phyloP scores from a whole-genome alignment of 2,888 invertebrate species.

The Linnaemya vulpina region DNA sequence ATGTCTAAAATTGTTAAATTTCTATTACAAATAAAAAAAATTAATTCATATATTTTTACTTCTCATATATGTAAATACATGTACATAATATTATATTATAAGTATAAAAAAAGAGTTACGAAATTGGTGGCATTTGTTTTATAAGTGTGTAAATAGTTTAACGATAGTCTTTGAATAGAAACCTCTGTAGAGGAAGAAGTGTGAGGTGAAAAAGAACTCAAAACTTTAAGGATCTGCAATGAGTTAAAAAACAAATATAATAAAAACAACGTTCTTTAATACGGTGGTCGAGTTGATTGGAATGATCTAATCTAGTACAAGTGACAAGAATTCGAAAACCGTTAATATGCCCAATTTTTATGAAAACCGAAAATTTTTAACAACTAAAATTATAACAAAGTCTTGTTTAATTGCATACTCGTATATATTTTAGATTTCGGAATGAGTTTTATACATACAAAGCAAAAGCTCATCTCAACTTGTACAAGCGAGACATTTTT shows the following conservation, averaged over 20 bases:
- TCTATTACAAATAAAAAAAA: slow-evolving; percentile 49
- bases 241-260: neutral
- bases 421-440: neutral
- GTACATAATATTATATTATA: slow-evolving; percentile 11
- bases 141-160: slow-evolving; percentile 63
- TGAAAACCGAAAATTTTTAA: neutral
- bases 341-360: too few relatives aligned
- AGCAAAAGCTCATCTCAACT: neutral
- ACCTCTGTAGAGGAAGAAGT: slow-evolving; percentile 50
- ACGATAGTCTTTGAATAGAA: slow-evolving; percentile 61
- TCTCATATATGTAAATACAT: slow-evolving; percentile 47
- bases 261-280: too few relatives aligned
- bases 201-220: neutral
- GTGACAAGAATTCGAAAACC: too few relatives aligned
- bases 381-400: neutral
- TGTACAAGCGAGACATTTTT: too few relatives aligned
- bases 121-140: slow-evolving; percentile 69
- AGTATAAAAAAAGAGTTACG: slow-evolving; percentile 61
- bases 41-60: slow-evolving; percentile 49
- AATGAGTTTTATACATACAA: neutral
- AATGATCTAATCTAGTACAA: too few relatives aligned
- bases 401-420: neutral
- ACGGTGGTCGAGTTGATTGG: too few relatives aligned
- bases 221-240: neutral
- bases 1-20: slow-evolving; percentile 63